phyloP scores from a whole-genome alignment of 1,140 invertebrate genomes.

The Temnothorax longispinosus region DNA sequence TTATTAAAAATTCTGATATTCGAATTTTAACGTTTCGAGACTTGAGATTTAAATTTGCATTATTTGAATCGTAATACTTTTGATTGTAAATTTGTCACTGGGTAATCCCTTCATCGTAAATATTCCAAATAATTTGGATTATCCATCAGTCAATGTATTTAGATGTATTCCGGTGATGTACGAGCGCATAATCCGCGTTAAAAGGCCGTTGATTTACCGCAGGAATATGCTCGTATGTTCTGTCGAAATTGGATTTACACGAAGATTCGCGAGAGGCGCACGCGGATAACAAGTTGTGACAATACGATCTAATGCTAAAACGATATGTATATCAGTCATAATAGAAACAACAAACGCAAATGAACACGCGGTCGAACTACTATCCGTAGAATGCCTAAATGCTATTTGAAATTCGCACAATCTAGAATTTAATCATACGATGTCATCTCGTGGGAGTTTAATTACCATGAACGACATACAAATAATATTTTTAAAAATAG shows the following conservation, averaged over 20 bases:
- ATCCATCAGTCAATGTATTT: constrained; percentile 22
- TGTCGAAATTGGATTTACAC: constrained; percentile 40
- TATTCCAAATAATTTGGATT: constrained; percentile 29
- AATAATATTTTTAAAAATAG: constrained; percentile 3
- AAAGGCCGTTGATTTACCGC: constrained; percentile 48
- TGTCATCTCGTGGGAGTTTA: not conserved
- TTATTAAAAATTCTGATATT: not conserved
- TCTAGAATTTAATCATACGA: constrained; percentile 21
- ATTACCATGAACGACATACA: not conserved
- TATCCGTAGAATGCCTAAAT: not conserved
- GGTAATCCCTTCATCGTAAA: not conserved
- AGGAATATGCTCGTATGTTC: constrained; percentile 16
- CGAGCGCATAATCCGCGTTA: constrained; percentile 22
- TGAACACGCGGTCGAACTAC: not conserved
- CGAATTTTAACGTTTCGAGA: not conserved
- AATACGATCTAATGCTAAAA: constrained; percentile 33
- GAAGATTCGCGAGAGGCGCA: not conserved
- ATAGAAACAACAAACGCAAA: constrained; percentile 6
- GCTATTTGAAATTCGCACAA: constrained; percentile 18
- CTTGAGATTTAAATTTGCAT: not conserved
- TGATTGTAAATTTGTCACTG: not conserved
- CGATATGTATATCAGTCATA: not conserved
- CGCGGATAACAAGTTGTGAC: constrained; percentile 39
- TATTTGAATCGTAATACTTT: not conserved
- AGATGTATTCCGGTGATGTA: constrained; percentile 9